A percentile compares a stretch with the other conserved stretches of the same genome.
These are phyloP conservation scores for Dendrophyllia cribrosa DNA, from an alignment of 64 coral and sea anemone species.

Conservation along the genomic window DNA sequence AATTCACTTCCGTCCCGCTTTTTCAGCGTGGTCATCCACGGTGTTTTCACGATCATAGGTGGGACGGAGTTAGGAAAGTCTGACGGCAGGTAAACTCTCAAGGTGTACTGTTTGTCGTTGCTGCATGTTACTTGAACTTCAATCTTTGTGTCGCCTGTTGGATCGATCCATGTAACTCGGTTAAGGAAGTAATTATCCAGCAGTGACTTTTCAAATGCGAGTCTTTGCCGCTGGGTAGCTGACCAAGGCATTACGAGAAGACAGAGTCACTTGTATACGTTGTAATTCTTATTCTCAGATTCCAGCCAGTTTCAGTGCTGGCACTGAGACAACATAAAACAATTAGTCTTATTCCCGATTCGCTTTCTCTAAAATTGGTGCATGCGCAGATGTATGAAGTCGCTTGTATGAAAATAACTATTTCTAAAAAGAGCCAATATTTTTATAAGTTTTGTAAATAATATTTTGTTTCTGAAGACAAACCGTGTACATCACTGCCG, in stretches of 20 bases:
- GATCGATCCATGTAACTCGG: conserved; percentile 77
- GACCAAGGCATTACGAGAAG: conserved; percentile 16
- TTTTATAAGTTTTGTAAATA: too few species aligned
- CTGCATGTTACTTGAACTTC: conserved; percentile 53
- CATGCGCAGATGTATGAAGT: background rate
- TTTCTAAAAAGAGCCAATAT: background rate
- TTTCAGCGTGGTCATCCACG: conserved; percentile 18
- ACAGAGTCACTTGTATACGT: background rate
- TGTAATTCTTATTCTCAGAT: too few species aligned
- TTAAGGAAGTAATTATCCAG: conserved; percentile 65
- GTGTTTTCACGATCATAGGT: conserved; percentile 55
- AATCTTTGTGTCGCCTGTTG: conserved; percentile 49
- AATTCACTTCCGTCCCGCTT: background rate
- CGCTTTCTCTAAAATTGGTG: background rate
- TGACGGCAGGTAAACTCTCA: conserved; percentile 60
- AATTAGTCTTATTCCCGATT: background rate
- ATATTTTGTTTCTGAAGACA: too few species aligned
- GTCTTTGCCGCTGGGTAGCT: conserved; percentile 48
- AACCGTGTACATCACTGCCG: too few species aligned
- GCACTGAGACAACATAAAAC: too few species aligned
- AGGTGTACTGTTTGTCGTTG: conserved; percentile 54
- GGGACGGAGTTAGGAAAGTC: conserved; percentile 78
- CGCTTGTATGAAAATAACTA: background rate
- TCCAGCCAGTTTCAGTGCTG: too few species aligned
- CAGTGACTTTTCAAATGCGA: conserved; percentile 69